phyloP scores from a whole-genome alignment of 2,113 vertebrate genomes.

The Elaphurus davidianus region DNA sequence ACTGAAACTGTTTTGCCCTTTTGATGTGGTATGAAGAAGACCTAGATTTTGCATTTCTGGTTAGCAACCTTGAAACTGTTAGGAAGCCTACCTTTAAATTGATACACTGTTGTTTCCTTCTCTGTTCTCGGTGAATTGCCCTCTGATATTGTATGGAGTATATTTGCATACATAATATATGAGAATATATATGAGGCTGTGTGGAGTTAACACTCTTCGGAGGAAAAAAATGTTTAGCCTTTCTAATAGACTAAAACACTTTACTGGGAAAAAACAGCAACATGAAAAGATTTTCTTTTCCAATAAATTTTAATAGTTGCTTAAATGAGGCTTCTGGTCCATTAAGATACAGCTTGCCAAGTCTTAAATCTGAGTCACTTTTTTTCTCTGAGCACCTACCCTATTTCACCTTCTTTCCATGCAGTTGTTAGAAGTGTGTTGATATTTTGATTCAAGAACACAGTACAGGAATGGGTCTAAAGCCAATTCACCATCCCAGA shows the following conservation, averaged over 20 bases:
- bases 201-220: constrained; percentile 34
- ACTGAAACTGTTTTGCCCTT: background rate
- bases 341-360: constrained; percentile 72
- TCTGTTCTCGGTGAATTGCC: background rate
- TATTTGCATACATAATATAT: constrained; percentile 56
- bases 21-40: background rate
- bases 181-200: constrained; percentile 40
- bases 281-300: constrained; percentile 71
- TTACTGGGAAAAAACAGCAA: constrained; percentile 71
- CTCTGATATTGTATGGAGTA: background rate
- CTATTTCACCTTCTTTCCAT: constrained; percentile 61
- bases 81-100: background rate
- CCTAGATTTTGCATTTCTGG: background rate
- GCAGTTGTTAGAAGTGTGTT: constrained; percentile 35
- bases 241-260: constrained; percentile 69
- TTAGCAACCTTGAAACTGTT: background rate
- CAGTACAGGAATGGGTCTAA: background rate
- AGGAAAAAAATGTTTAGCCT: constrained; percentile 59
- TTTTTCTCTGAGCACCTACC: constrained; percentile 58
- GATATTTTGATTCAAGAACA: constrained; percentile 52
- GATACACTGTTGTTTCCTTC: background rate
- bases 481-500: background rate
- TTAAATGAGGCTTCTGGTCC: constrained; percentile 66
- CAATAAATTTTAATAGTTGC: constrained; percentile 75
- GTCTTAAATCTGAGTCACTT: constrained; percentile 69